phyloP scores from a whole-genome alignment of 2,797 vertebrate species.

The Molossus molossus region DNA sequence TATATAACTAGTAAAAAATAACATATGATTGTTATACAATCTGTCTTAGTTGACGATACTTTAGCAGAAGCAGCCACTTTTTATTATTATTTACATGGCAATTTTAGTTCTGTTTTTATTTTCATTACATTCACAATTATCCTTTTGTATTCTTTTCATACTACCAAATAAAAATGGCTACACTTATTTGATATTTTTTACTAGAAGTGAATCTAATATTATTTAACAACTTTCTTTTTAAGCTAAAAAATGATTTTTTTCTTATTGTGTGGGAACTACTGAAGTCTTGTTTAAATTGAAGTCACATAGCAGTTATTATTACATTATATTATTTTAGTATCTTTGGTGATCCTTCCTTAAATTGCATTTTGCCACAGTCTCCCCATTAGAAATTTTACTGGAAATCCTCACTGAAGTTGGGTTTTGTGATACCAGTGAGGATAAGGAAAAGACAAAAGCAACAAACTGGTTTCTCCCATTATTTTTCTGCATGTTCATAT shows the following conservation, averaged over 20 bases:
- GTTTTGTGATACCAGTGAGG: constrained; percentile 45
- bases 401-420: background rate
- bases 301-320: constrained; percentile 78
- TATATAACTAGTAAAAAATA: constrained; percentile 85
- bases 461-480: background rate
- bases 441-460: constrained; percentile 4
- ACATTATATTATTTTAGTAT: constrained; percentile 73
- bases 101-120: constrained; percentile 82
- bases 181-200: constrained; percentile 80
- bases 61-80: constrained; percentile 82
- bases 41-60: constrained; percentile 82
- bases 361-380: constrained; percentile 65
- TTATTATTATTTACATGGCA: constrained; percentile 85
- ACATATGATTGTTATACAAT: constrained; percentile 79
- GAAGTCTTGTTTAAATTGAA: constrained; percentile 77
- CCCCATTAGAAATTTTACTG: constrained; percentile 32
- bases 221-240: constrained; percentile 84
- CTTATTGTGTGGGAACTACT: constrained; percentile 72
- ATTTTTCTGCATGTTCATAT: constrained; percentile 14
- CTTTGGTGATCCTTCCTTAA: constrained; percentile 71
- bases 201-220: constrained; percentile 78
- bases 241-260: constrained; percentile 74
- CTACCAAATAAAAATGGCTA: constrained; percentile 78
- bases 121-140: constrained; percentile 83
- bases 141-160: constrained; percentile 79